phyloP scores from a whole-genome alignment of 1,140 invertebrate species.

The Yoshiicerus persimilis region DNA sequence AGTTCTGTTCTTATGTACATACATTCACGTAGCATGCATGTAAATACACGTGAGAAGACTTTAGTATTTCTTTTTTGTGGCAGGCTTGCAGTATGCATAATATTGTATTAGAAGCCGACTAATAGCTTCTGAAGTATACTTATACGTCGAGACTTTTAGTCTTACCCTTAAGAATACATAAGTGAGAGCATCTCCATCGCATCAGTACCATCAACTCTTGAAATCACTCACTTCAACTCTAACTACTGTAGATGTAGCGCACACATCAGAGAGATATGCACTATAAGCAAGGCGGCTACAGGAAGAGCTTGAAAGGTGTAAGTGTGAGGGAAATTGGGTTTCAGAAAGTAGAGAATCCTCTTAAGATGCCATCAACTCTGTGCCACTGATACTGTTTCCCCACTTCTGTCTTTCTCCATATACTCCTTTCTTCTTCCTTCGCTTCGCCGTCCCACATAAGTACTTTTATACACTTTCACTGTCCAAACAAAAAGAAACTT shows the following conservation, averaged over 20 bases:
- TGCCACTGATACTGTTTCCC: background rate
- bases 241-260: background rate
- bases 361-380: conserved; percentile 1
- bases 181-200: background rate
- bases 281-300: background rate
- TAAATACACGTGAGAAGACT: conserved; percentile 8
- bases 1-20: background rate
- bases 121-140: no score
- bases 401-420: background rate
- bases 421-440: no score
- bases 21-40: background rate
- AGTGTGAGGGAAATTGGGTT: conserved; percentile 14
- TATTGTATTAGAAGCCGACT: background rate
- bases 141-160: no score
- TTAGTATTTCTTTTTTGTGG: background rate
- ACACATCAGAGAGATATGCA: background rate
- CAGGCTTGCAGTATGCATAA: background rate
- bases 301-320: conserved; percentile 8
- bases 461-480: no score
- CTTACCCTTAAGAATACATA: background rate
- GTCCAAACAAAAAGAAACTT: no score
- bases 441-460: no score
- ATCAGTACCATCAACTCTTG: background rate
- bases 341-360: background rate
- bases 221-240: background rate